These are phyloP conservation scores for Scatophagus argus DNA, from an alignment of 2,113 vertebrate species.

Conservation along the genomic window DNA sequence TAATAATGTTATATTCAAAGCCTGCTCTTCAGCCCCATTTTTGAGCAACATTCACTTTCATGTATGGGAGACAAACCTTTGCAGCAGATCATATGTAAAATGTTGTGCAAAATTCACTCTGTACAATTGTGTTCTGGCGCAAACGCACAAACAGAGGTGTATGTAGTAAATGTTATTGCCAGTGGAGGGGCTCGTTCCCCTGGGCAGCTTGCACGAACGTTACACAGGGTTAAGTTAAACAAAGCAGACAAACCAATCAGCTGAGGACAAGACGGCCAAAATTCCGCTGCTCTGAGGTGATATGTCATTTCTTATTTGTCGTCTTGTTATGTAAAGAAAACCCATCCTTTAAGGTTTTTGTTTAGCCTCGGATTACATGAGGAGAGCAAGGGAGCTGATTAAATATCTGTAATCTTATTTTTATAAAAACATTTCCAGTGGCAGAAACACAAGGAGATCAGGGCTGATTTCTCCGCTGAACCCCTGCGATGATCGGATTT, in stretches of 20 bases:
- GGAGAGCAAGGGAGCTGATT: slow-evolving; percentile 57
- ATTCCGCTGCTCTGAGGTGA: slow-evolving; percentile 37
- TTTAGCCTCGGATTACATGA: slow-evolving; percentile 40
- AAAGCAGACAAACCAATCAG: slow-evolving; percentile 44
- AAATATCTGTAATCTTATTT: slow-evolving; percentile 60
- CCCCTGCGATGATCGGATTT: slow-evolving; percentile 9
- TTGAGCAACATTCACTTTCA: not conserved
- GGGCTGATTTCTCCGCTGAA: slow-evolving; percentile 6
- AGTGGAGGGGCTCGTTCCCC: slow-evolving; percentile 11
- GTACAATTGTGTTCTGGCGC: not conserved
- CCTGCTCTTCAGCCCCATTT: not conserved
- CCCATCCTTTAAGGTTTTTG: slow-evolving; percentile 28
- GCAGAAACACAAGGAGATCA: slow-evolving; percentile 14
- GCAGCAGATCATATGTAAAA: not conserved
- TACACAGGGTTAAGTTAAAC: slow-evolving; percentile 22
- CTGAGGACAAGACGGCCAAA: slow-evolving; percentile 6
- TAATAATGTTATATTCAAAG: not conserved
- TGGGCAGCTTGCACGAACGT: slow-evolving; percentile 9
- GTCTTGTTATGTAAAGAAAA: slow-evolving; percentile 46
- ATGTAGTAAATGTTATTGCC: slow-evolving; percentile 6
- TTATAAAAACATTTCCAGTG: slow-evolving; percentile 60
- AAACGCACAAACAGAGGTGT: not conserved
- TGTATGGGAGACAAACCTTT: not conserved
- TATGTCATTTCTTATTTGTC: slow-evolving; percentile 28
- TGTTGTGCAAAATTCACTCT: not conserved